Evolutionary conservation across 2,113 vertebrate species (phyloP).

Genomic region (Megaptera novaeangliae): DNA sequence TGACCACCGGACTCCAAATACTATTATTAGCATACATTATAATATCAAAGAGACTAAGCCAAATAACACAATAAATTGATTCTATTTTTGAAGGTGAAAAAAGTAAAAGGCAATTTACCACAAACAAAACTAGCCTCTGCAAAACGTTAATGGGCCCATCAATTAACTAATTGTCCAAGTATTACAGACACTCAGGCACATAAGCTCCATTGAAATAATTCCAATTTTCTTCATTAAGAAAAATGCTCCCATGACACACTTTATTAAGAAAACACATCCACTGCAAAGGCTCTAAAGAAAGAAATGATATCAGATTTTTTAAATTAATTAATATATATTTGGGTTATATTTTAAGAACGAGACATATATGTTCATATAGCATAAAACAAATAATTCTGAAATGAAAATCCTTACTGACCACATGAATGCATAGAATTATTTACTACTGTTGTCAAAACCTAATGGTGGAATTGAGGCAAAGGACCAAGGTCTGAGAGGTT

Average conservation of each 20-base stretch:
- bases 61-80: constrained; percentile 8
- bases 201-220: not conserved
- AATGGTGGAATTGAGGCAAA: not conserved
- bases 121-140: not conserved
- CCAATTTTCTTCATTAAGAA: not conserved
- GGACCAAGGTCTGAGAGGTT: not conserved
- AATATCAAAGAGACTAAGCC: constrained; percentile 28
- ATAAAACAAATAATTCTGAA: not conserved
- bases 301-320: not conserved
- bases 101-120: not conserved
- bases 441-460: not conserved
- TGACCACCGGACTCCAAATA: not conserved
- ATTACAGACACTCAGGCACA: not conserved
- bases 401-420: not conserved
- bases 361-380: not conserved
- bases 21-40: not conserved
- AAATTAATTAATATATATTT: not conserved
- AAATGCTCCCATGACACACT: not conserved
- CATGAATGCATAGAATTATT: not conserved
- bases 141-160: not conserved
- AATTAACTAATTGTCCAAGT: not conserved
- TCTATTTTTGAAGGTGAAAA: not conserved
- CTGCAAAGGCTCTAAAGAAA: not conserved
- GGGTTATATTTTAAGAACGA: not conserved
- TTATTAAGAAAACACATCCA: not conserved